These are phyloP conservation scores for Melinopterus prodromus DNA, from an alignment of 2,888 invertebrate species.

Conservation along the genomic window DNA sequence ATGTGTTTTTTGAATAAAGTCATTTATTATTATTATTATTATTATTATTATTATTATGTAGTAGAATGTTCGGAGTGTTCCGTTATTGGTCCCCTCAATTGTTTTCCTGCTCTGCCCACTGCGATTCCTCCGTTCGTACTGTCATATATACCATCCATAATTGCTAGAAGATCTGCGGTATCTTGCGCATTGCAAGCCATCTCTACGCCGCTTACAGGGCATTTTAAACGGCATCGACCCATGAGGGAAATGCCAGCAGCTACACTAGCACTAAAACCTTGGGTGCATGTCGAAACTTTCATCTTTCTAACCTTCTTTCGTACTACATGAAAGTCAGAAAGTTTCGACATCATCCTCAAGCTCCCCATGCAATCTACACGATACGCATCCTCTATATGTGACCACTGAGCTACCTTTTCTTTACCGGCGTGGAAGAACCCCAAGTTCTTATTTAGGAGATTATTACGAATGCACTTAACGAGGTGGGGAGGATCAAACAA, in stretches of 20 bases:
- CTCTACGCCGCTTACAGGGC: neutral
- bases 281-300: conserved; percentile 8
- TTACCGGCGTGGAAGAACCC: conserved; percentile 11
- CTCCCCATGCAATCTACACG: conserved; percentile 36
- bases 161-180: conserved; percentile 26
- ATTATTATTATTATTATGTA: no score
- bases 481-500: conserved; percentile 34
- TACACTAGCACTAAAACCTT: conserved; percentile 5
- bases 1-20: no score
- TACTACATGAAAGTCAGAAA: neutral
- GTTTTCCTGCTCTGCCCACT: neutral
- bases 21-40: no score
- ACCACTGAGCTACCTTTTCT: conserved; percentile 32
- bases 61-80: neutral
- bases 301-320: neutral
- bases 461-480: conserved; percentile 39
- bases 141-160: conserved; percentile 29
- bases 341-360: conserved; percentile 31
- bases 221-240: neutral
- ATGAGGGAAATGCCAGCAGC: neutral
- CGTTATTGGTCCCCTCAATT: conserved; percentile 1
- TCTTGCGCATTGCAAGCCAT: neutral
- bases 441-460: conserved; percentile 36
- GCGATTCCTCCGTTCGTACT: conserved; percentile 24
- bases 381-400: conserved; percentile 38